Conservation (phyloP, 2,888 invertebrate species). For the Meandrusa payeni region DNA sequence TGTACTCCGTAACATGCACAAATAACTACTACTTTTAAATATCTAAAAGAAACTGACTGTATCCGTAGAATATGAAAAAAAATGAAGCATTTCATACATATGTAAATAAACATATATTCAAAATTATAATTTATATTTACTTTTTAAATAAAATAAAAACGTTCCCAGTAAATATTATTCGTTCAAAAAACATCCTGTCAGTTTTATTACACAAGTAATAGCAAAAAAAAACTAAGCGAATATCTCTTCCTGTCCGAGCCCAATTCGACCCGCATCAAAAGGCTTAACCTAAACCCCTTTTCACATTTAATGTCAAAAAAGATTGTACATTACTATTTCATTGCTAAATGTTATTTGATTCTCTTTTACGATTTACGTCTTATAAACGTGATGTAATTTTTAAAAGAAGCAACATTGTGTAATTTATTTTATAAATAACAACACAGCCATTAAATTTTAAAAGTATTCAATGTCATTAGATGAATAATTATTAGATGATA, state of each 20-base stretch:
- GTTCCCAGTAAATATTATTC: conserved; percentile 57
- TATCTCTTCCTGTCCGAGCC: conserved; percentile 68
- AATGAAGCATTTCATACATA: no score
- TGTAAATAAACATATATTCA: no score
- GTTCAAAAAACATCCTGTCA: conserved; percentile 62
- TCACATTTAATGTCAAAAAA: conserved; percentile 70
- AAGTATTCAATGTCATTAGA: no score
- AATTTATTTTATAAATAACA: no score
- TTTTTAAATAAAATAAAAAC: neutral
- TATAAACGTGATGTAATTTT: conserved; percentile 30
- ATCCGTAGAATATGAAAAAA: no score
- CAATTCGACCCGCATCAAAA: conserved; percentile 78
- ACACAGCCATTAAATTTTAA: no score
- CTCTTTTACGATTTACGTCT: conserved; percentile 46
- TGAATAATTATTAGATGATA: no score
- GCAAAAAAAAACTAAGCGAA: conserved; percentile 67
- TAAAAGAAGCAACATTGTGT: conserved; percentile 7
- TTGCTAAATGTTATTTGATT: conserved; percentile 72
- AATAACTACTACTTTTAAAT: no score
- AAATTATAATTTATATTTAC: neutral
- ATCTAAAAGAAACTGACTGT: no score
- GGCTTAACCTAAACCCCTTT: conserved; percentile 75
- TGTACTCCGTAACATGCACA: no score
- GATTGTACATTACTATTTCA: conserved; percentile 70
- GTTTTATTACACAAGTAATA: conserved; percentile 74